Percentiles rank a stretch among this genome's conserved stretches.
Evolutionary conservation across 2,113 vertebrate genomes (phyloP).

Genomic region (Phalacrocorax brasilianus): DNA sequence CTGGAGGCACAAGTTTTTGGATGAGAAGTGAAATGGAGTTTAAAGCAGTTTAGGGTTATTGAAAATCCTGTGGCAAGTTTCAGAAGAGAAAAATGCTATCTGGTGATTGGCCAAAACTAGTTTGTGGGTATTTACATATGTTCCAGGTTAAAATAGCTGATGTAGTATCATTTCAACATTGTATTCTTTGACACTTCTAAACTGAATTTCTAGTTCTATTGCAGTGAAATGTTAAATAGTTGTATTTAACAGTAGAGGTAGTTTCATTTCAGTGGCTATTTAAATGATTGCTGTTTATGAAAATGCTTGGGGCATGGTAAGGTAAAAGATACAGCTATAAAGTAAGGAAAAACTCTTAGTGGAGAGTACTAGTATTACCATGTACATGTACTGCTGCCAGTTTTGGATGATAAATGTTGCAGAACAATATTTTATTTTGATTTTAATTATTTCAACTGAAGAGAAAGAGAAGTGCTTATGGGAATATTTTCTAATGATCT

Average conservation of each 20-base stretch:
- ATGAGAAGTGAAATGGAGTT: not conserved
- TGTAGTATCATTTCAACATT: not conserved
- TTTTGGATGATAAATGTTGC: not conserved
- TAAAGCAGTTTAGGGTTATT: not conserved
- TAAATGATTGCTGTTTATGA: not conserved
- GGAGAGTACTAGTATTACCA: not conserved
- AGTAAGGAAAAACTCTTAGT: not conserved
- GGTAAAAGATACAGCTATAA: not conserved
- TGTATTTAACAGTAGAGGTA: not conserved
- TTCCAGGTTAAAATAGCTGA: not conserved
- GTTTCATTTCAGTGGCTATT: not conserved
- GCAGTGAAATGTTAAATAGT: not conserved
- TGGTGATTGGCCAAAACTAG: not conserved
- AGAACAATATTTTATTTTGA: not conserved
- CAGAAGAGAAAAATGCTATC: not conserved
- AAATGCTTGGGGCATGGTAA: not conserved
- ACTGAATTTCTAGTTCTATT: not conserved
- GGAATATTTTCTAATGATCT: not conserved
- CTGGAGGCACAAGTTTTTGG: not conserved
- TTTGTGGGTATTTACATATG: not conserved
- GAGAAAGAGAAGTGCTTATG: not conserved
- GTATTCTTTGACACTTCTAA: not conserved
- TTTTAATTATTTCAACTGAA: not conserved
- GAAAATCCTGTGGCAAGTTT: not conserved
- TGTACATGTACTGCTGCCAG: not conserved